These are phyloP conservation scores for Diogma glabrata DNA, from an alignment of 2,888 invertebrate genomes.

Conservation along the genomic window DNA sequence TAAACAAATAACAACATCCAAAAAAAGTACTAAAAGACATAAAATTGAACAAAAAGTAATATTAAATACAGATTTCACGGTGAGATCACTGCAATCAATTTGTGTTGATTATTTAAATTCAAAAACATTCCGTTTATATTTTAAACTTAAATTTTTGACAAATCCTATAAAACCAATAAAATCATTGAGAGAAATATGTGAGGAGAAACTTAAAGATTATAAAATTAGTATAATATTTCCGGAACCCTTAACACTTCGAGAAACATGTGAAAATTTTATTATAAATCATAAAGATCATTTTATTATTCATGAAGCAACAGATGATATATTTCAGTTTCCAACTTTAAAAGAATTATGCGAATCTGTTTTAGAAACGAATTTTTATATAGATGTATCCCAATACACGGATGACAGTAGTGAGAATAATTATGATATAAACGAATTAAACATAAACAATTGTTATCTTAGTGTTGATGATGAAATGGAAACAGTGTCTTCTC, in stretches of 20 bases:
- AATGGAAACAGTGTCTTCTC: not conserved
- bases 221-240: not conserved
- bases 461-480: not conserved
- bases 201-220: not conserved
- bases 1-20: too few species aligned
- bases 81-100: conserved; percentile 8
- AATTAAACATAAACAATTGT: not conserved
- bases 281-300: conserved; percentile 2
- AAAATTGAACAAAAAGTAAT: not conserved
- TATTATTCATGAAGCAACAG: not conserved
- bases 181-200: not conserved
- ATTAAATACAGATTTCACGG: not conserved
- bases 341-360: conserved; percentile 11
- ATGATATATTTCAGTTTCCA: conserved; percentile 1
- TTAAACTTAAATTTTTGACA: not conserved
- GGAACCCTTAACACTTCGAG: not conserved
- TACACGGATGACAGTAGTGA: not conserved
- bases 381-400: conserved; percentile 1
- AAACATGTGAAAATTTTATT: conserved; percentile 3
- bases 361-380: conserved; percentile 3
- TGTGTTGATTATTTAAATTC: conserved; percentile 14
- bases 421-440: not conserved
- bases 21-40: not conserved
- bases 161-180: not conserved
- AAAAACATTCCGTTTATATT: conserved; percentile 10